phyloP scores from a whole-genome alignment of 2,797 vertebrate species.

The Tarsius wallacei region DNA sequence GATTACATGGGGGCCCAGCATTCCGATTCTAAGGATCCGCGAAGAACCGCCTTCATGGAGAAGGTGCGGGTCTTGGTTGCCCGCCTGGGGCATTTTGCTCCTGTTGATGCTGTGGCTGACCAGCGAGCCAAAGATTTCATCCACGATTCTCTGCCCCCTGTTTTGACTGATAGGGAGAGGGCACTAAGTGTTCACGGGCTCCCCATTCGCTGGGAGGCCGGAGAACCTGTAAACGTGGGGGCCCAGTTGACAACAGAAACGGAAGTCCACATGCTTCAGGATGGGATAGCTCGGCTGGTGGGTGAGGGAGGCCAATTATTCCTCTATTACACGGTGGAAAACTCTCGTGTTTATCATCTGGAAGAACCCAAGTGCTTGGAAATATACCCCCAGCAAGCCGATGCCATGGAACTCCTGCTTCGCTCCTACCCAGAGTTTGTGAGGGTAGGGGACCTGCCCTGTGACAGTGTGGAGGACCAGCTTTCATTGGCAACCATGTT shows the following conservation, averaged over 20 bases:
- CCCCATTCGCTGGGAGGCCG: conserved; percentile 92
- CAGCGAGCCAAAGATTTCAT: conserved; percentile 96
- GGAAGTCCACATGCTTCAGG: conserved; percentile 93
- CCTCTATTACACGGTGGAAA: conserved; percentile 95
- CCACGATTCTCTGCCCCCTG: conserved; percentile 96
- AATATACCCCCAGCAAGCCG: conserved; percentile 94
- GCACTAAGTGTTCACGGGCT: conserved; percentile 94
- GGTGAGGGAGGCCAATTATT: conserved; percentile 94
- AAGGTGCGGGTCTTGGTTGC: conserved; percentile 93
- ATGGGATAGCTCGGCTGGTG: conserved; percentile 95
- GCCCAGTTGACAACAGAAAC: conserved; percentile 92
- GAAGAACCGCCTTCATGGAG: conserved; percentile 93
- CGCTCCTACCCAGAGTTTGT: conserved; percentile 96
- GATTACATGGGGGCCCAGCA: conserved; percentile 97
- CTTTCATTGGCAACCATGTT: conserved; percentile 94
- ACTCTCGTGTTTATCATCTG: conserved; percentile 97
- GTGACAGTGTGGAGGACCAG: conserved; percentile 93
- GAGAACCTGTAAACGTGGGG: conserved; percentile 89
- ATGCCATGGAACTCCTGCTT: conserved; percentile 96
- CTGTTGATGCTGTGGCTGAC: conserved; percentile 97
- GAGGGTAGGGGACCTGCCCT: conserved; percentile 93
- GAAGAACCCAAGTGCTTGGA: conserved; percentile 94
- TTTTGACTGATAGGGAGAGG: conserved; percentile 93
- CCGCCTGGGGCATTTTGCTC: conserved; percentile 93
- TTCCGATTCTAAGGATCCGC: conserved; percentile 93